phyloP scores from a whole-genome alignment of 2,888 invertebrate genomes.

The Latrodectus hesperus region DNA sequence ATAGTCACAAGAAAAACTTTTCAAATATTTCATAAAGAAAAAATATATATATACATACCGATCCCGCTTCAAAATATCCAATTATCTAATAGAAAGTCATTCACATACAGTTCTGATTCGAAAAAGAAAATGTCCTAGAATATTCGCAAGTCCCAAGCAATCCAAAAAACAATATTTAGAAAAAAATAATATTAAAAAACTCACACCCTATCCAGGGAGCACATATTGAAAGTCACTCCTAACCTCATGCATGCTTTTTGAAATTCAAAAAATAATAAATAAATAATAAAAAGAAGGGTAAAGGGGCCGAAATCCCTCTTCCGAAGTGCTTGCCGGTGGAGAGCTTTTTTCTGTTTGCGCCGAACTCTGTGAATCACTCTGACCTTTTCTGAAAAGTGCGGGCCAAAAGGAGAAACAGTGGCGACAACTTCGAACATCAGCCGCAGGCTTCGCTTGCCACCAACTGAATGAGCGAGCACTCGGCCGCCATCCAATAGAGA shows the following conservation, averaged over 20 bases:
- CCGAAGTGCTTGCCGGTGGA: background rate
- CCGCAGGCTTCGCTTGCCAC: constrained; percentile 24
- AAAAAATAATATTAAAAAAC: background rate
- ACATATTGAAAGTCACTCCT: background rate
- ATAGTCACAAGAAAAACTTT: no score
- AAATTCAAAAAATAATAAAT: background rate
- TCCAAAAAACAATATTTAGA: background rate
- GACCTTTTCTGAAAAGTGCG: constrained; percentile 51
- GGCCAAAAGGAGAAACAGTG: background rate
- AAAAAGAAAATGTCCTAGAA: no score
- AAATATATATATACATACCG: no score
- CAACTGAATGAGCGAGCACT: constrained; percentile 47
- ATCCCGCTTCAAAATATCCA: background rate
- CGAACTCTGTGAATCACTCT: constrained; percentile 43
- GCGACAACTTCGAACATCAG: background rate
- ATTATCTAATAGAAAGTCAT: background rate
- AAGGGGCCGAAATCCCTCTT: background rate
- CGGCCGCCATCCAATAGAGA: constrained; percentile 60
- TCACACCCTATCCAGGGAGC: background rate
- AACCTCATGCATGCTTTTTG: background rate
- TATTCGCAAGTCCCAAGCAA: background rate
- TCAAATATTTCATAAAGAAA: no score
- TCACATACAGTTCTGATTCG: background rate
- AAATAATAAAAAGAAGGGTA: constrained; percentile 3
- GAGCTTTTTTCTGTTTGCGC: background rate